These are phyloP conservation scores for Pitangus sulphuratus DNA, from an alignment of 2,797 vertebrate genomes.

Conservation along the genomic window DNA sequence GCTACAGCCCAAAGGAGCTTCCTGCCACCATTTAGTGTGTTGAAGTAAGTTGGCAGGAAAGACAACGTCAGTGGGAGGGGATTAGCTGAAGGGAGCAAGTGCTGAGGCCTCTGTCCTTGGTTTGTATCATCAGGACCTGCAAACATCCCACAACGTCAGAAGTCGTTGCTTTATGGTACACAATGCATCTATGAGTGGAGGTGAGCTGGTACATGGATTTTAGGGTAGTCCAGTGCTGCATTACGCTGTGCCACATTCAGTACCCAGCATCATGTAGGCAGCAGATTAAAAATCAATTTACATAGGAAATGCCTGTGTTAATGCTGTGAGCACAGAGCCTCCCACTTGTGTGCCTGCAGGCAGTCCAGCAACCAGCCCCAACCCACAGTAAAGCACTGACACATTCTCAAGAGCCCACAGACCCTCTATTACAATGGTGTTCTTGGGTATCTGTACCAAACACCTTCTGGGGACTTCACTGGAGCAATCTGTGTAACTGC, in stretches of 20 bases:
- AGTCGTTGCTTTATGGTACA: background rate
- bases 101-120: background rate
- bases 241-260: background rate
- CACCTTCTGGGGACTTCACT: background rate
- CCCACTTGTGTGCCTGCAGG: background rate
- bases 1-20: background rate
- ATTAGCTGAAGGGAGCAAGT: background rate
- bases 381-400: background rate
- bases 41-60: background rate
- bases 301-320: background rate
- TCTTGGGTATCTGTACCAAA: background rate
- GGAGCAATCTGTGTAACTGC: background rate
- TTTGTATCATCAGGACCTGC: background rate
- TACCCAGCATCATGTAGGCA: background rate
- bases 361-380: background rate
- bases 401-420: background rate
- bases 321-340: background rate
- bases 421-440: background rate
- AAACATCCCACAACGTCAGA: background rate
- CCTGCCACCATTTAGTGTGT: background rate
- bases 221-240: background rate
- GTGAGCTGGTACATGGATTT: background rate
- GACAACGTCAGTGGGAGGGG: background rate
- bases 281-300: background rate
- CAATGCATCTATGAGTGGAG: rapidly evolving